These are phyloP conservation scores for Macropus fuliginosus DNA, from an alignment of 2,797 vertebrate species.

Conservation along the genomic window DNA sequence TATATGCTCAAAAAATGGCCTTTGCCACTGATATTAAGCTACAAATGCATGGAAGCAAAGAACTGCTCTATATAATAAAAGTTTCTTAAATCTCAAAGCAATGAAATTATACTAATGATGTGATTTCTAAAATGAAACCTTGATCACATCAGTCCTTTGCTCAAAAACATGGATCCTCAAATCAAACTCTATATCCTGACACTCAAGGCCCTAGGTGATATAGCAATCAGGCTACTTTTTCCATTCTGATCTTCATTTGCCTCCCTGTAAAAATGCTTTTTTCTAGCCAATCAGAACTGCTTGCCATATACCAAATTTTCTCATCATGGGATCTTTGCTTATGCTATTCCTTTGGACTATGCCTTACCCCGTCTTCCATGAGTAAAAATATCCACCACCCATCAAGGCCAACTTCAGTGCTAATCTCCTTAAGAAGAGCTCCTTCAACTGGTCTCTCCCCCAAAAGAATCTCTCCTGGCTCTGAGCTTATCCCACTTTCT, in stretches of 20 bases:
- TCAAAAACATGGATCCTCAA: conserved; percentile 6
- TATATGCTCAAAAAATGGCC: background rate
- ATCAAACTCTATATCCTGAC: background rate
- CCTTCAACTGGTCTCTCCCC: background rate
- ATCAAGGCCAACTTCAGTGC: background rate
- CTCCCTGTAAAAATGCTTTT: background rate
- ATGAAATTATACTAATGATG: background rate
- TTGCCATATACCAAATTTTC: background rate
- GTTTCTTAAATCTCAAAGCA: conserved; percentile 5
- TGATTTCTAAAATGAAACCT: conserved; percentile 32
- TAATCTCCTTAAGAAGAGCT: background rate
- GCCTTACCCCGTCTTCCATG: background rate
- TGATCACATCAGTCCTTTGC: background rate
- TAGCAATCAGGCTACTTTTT: background rate
- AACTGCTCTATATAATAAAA: background rate
- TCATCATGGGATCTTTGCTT: background rate
- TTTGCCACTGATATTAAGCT: background rate
- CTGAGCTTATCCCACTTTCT: background rate
- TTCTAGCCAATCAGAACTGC: background rate
- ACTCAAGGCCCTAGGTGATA: background rate
- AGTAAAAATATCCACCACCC: background rate
- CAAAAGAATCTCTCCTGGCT: background rate
- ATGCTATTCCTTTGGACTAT: background rate
- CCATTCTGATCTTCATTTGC: background rate
- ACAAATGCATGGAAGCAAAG: background rate